Percentiles rank a stretch among this genome's conserved stretches.
phyloP scores from a whole-genome alignment of 2,113 vertebrate genomes.

The Erythrocercus mccallii region DNA sequence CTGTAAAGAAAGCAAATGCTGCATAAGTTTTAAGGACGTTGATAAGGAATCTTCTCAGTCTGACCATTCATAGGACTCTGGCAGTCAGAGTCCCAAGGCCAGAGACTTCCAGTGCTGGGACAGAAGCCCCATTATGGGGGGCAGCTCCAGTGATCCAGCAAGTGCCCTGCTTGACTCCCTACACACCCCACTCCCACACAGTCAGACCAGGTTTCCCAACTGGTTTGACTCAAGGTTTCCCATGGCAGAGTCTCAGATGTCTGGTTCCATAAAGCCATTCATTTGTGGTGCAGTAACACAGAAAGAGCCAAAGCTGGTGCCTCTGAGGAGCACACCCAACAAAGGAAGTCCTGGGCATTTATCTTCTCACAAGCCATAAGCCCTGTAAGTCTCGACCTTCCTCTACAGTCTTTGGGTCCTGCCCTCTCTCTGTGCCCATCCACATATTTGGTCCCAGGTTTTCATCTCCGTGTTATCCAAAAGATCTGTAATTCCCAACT shows the following conservation, averaged over 20 bases:
- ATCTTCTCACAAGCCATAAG: no score
- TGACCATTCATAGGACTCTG: rapidly evolving
- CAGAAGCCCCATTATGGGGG: not conserved
- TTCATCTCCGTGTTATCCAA: not conserved
- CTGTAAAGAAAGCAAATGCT: not conserved
- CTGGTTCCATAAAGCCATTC: not conserved
- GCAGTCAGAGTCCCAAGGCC: not conserved
- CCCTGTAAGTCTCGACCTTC: not conserved
- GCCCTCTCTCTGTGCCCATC: not conserved
- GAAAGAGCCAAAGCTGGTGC: not conserved
- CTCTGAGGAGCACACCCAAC: not conserved
- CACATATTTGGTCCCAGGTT: rapidly evolving
- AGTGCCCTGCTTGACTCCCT: not conserved
- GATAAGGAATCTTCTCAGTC: not conserved
- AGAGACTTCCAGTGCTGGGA: not conserved
- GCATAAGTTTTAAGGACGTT: not conserved
- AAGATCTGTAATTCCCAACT: not conserved
- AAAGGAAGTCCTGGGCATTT: not conserved
- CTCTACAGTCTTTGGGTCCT: not conserved
- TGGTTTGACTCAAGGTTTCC: rapidly evolving
- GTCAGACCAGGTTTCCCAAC: not conserved
- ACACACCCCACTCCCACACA: not conserved
- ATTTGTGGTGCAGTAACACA: not conserved
- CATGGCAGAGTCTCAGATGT: not conserved
- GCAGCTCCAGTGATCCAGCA: not conserved